Percentiles rank a stretch among this genome's conserved stretches.
phyloP scores from a whole-genome alignment of 2,888 invertebrate species.

The Dasysyrphus albostriatus region DNA sequence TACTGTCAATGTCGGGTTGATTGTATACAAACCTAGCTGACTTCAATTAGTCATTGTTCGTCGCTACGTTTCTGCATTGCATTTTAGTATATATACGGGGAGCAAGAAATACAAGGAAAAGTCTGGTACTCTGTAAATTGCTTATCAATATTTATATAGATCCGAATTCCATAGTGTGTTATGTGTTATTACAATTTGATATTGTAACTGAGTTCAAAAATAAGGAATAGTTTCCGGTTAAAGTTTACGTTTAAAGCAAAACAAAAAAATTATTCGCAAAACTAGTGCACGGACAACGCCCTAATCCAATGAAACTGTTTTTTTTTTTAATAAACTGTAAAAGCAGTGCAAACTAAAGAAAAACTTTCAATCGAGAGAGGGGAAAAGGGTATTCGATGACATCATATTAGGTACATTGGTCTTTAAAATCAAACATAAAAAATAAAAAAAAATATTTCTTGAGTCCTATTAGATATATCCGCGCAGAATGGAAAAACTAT shows the following conservation, averaged over 20 bases:
- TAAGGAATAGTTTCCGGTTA: background rate
- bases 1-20: background rate
- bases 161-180: background rate
- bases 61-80: conserved; percentile 6
- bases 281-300: conserved; percentile 56
- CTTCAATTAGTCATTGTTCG: background rate
- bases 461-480: background rate
- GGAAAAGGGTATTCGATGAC: conserved; percentile 51
- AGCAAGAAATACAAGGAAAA: background rate
- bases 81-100: background rate
- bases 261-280: background rate
- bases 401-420: conserved; percentile 55
- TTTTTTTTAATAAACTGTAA: conserved; percentile 2
- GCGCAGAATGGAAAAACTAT: background rate
- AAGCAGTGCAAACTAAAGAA: conserved; percentile 33
- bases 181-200: background rate
- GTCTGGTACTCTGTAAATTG: background rate
- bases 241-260: background rate
- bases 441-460: background rate
- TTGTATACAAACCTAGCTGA: background rate
- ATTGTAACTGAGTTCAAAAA: background rate
- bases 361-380: background rate
- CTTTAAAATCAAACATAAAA: background rate
- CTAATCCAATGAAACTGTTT: conserved; percentile 41
- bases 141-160: background rate